A percentile compares a stretch with the other conserved stretches of the same genome.
These are phyloP conservation scores for Gouania willdenowi DNA, from an alignment of 2,797 vertebrate genomes.

Conservation along the genomic window DNA sequence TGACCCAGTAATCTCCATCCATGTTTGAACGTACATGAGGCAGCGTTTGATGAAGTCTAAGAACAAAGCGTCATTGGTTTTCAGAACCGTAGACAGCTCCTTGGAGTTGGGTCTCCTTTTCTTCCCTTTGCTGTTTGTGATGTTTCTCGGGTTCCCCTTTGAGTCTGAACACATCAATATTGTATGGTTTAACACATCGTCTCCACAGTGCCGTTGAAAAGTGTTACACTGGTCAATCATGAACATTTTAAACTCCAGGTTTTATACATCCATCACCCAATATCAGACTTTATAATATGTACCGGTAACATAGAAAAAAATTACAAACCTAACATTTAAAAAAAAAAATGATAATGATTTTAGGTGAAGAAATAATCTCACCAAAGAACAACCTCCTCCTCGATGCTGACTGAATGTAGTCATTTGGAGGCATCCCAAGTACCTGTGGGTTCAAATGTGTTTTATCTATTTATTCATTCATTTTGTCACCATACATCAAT, in stretches of 20 bases:
- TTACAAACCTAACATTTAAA: neutral
- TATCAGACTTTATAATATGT: no score
- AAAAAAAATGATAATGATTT: no score
- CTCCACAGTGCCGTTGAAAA: no score
- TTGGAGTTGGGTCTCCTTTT: conserved; percentile 85
- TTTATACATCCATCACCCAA: no score
- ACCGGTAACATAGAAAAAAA: no score
- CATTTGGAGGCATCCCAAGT: conserved; percentile 85
- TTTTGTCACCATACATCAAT: no score
- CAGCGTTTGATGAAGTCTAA: conserved; percentile 88
- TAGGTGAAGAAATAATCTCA: conserved; percentile 56
- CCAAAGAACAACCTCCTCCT: conserved; percentile 87
- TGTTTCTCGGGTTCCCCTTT: conserved; percentile 84
- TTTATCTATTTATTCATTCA: no score
- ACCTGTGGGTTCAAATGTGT: conserved; percentile 76
- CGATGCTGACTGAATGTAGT: conserved; percentile 86
- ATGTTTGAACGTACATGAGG: conserved; percentile 78
- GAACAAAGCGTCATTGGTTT: conserved; percentile 83
- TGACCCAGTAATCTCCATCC: no score
- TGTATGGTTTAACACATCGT: no score
- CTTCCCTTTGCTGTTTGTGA: conserved; percentile 88
- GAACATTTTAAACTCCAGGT: no score
- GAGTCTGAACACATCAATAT: conserved; percentile 77
- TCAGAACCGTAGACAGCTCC: conserved; percentile 81
- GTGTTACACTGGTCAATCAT: no score